Conservation (phyloP, 2,888 invertebrate genomes). For the Priocnemis perturbator region DNA sequence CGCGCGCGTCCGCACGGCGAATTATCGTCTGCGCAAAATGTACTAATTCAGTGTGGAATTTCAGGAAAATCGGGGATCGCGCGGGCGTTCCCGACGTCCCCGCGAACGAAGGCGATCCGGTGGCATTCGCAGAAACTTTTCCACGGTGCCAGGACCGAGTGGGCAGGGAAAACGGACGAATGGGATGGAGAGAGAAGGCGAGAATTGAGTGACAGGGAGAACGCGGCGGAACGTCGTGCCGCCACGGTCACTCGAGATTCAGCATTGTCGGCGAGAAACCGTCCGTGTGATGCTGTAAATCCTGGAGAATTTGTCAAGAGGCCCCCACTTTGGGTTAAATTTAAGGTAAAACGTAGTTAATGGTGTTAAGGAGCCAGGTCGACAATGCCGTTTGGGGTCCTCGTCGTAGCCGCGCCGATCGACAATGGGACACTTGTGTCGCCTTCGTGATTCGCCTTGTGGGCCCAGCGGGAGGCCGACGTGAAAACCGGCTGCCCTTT, state of each 20-base stretch:
- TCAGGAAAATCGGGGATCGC: no score
- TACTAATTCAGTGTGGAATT: no score
- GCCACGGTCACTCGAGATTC: slow-evolving; percentile 1
- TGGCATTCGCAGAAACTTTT: no score
- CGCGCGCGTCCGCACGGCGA: no score
- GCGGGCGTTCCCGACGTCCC: no score
- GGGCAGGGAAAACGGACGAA: background rate
- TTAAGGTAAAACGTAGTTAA: slow-evolving; percentile 74
- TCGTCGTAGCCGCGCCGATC: slow-evolving; percentile 56
- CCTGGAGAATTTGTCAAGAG: slow-evolving; percentile 73
- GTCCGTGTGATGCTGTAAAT: slow-evolving; percentile 57
- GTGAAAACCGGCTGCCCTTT: slow-evolving; percentile 51
- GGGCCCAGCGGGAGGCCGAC: slow-evolving; percentile 43
- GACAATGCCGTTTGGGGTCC: slow-evolving; percentile 60
- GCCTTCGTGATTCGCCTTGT: slow-evolving; percentile 35
- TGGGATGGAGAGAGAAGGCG: background rate
- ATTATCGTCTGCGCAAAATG: no score
- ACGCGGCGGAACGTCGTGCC: background rate
- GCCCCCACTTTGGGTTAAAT: slow-evolving; percentile 71
- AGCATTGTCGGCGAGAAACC: slow-evolving; percentile 54
- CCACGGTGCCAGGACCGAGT: background rate
- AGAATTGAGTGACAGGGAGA: slow-evolving; percentile 12
- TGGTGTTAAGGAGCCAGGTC: slow-evolving; percentile 68
- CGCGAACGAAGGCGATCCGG: no score
- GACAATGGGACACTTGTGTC: slow-evolving; percentile 73